A percentile compares a stretch with the other conserved stretches of the same genome.
These are phyloP conservation scores for Callipepla californica DNA, from an alignment of 2,113 vertebrate genomes.

Conservation along the genomic window DNA sequence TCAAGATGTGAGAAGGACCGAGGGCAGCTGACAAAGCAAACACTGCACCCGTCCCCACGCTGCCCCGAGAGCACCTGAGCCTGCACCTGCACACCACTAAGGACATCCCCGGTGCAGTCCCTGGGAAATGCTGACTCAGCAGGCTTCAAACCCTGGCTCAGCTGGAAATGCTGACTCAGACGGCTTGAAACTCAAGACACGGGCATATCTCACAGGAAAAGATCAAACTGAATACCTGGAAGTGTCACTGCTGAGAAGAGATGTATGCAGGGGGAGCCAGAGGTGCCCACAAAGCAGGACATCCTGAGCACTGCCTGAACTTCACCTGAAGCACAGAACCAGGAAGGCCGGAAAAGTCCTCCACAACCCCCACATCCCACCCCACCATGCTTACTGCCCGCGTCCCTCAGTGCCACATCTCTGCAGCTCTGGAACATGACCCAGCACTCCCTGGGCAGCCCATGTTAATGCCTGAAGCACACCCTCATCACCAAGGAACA, in stretches of 20 bases:
- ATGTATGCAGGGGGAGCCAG: neutral
- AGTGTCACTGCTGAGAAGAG: neutral
- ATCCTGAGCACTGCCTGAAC: neutral
- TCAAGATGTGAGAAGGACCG: neutral
- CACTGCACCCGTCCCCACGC: neutral
- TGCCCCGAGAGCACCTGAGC: too few species aligned
- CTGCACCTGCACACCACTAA: too few species aligned
- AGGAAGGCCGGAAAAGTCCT: too few species aligned
- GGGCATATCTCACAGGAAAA: neutral
- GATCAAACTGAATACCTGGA: neutral
- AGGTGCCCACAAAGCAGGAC: neutral
- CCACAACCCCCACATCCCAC: too few species aligned
- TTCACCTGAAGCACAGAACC: neutral
- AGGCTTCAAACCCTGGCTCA: accelerated
- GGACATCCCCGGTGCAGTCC: too few species aligned
- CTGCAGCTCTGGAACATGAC: too few species aligned
- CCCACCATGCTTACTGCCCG: too few species aligned
- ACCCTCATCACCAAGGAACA: neutral
- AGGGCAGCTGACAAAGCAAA: neutral
- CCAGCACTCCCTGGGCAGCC: too few species aligned
- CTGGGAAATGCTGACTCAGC: neutral
- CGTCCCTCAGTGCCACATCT: too few species aligned
- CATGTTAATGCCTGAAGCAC: neutral
- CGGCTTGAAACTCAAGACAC: neutral
- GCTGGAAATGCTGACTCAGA: neutral